phyloP scores from a whole-genome alignment of 2,797 vertebrate species.

The Parotocinclus haroldoi region DNA sequence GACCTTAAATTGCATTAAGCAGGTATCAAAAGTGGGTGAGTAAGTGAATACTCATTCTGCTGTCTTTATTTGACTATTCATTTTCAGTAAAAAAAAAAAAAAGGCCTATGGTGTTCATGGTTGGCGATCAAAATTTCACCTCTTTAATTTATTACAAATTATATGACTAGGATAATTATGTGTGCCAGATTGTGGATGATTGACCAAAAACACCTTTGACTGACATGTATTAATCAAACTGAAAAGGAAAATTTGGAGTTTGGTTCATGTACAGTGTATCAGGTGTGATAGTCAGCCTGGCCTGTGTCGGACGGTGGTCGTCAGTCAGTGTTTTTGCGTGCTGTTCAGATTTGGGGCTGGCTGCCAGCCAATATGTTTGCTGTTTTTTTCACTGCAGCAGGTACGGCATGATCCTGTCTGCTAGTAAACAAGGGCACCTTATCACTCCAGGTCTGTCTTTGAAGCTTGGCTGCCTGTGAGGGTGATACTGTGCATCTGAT shows the following conservation, averaged over 20 bases:
- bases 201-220: slow-evolving; percentile 42
- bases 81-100: too few relatives aligned
- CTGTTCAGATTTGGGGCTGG: slow-evolving; percentile 43
- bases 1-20: too few relatives aligned
- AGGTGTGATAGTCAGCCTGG: background rate
- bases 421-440: slow-evolving; percentile 53
- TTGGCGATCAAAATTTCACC: slow-evolving; percentile 21
- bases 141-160: slow-evolving; percentile 42
- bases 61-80: too few relatives aligned
- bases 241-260: slow-evolving; percentile 30
- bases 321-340: slow-evolving; percentile 24
- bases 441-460: slow-evolving; percentile 54
- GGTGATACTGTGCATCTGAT: slow-evolving; percentile 45
- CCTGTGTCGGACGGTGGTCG: slow-evolving; percentile 21
- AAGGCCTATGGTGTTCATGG: too few relatives aligned
- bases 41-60: too few relatives aligned
- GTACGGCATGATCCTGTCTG: slow-evolving; percentile 52
- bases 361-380: slow-evolving; percentile 52
- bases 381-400: slow-evolving; percentile 53
- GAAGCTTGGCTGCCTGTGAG: slow-evolving; percentile 58
- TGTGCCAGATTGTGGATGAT: slow-evolving; percentile 40
- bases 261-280: slow-evolving; percentile 22
- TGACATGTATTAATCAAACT: slow-evolving; percentile 46
- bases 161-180: slow-evolving; percentile 38
- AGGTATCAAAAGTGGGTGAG: too few relatives aligned